These are phyloP conservation scores for Indri indri DNA, from an alignment of 2,113 vertebrate species.

Conservation along the genomic window DNA sequence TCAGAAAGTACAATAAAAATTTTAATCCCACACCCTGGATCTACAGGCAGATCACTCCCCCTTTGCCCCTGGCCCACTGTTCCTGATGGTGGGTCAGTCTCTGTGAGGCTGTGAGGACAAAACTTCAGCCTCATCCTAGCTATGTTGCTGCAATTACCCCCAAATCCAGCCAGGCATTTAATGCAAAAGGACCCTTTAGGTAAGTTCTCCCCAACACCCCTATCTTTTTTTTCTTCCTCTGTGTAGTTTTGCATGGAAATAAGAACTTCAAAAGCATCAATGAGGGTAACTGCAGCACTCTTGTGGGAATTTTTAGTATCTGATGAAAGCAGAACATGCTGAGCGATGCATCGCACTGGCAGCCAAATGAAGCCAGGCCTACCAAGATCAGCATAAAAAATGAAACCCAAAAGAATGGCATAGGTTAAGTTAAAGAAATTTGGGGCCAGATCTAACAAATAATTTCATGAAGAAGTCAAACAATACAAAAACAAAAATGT, in stretches of 20 bases:
- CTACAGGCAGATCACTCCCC: neutral
- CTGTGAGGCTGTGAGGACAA: neutral
- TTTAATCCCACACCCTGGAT: neutral
- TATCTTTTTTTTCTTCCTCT: neutral
- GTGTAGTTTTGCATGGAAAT: neutral
- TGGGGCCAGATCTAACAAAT: neutral
- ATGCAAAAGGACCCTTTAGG: neutral
- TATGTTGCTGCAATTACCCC: neutral
- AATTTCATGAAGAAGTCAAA: neutral
- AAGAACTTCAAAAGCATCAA: neutral
- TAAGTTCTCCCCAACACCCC: neutral
- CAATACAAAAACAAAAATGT: neutral
- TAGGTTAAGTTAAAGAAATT: neutral
- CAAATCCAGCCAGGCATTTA: neutral
- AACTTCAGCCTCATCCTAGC: neutral
- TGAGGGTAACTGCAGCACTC: accelerated
- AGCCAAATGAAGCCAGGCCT: neutral
- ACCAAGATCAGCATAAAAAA: accelerated
- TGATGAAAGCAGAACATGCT: neutral
- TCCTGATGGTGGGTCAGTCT: neutral
- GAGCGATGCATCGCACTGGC: neutral
- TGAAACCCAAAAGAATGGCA: neutral
- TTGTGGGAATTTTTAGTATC: neutral
- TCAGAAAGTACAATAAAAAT: neutral
- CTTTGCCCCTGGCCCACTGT: accelerated